These are phyloP conservation scores for Seriola rivoliana DNA, from an alignment of 2,113 vertebrate species.

Conservation along the genomic window DNA sequence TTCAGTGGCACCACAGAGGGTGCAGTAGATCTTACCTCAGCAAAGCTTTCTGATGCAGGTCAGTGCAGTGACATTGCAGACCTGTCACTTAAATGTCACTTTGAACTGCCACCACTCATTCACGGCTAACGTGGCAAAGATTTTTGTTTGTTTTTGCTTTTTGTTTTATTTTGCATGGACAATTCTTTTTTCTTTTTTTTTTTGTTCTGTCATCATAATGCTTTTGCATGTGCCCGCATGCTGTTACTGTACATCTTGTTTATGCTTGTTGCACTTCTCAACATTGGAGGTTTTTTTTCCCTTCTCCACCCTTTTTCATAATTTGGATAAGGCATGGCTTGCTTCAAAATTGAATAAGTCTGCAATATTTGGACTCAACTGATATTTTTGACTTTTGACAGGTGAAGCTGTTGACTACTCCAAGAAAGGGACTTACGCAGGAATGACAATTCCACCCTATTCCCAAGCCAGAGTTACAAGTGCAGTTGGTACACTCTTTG, in stretches of 20 bases:
- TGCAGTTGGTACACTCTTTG: constrained; percentile 87
- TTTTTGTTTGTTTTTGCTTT: constrained; percentile 58
- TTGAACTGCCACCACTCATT: constrained; percentile 88
- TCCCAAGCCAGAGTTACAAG: constrained; percentile 89
- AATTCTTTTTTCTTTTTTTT: constrained; percentile 38
- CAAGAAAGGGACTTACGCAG: constrained; percentile 92
- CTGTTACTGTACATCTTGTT: constrained; percentile 78
- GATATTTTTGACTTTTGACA: constrained; percentile 94
- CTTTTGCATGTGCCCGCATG: constrained; percentile 93
- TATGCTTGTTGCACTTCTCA: constrained; percentile 81
- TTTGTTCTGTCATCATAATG: constrained; percentile 73
- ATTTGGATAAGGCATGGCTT: constrained; percentile 86
- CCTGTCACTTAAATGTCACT: constrained; percentile 90
- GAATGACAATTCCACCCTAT: constrained; percentile 93
- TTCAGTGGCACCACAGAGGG: constrained; percentile 91
- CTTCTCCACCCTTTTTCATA: constrained; percentile 80
- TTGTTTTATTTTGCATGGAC: constrained; percentile 76
- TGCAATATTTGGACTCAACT: constrained; percentile 87
- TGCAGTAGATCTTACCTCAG: constrained; percentile 98
- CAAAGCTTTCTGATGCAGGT: constrained; percentile 94
- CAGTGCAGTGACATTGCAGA: constrained; percentile 93
- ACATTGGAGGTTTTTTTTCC: constrained; percentile 77
- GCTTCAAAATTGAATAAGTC: constrained; percentile 75
- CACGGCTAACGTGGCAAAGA: constrained; percentile 71
- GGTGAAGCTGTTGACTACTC: constrained; percentile 99